These are phyloP conservation scores for Cichladusa arquata DNA, from an alignment of 2,113 vertebrate genomes.

Conservation along the genomic window DNA sequence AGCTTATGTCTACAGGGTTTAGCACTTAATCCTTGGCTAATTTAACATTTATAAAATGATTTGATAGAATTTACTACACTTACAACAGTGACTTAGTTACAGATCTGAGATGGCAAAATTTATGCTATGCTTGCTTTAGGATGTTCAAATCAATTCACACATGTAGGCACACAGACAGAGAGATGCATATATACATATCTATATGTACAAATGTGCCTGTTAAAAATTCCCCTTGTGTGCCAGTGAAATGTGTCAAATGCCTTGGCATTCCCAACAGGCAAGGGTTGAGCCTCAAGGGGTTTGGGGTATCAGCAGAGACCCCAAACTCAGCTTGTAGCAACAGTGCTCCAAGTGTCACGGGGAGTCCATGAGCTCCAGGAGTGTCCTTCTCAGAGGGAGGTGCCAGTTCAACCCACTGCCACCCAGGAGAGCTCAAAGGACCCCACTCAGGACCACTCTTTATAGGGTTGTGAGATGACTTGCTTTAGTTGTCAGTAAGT, in stretches of 20 bases:
- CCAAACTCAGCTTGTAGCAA: background rate
- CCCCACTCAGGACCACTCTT: background rate
- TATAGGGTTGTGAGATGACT: background rate
- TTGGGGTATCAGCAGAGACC: background rate
- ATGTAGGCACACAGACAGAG: background rate
- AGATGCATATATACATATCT: background rate
- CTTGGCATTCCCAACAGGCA: background rate
- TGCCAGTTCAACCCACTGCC: background rate
- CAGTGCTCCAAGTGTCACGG: rapidly evolving
- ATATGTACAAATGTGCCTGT: background rate
- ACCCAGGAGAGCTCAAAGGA: background rate
- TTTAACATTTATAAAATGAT: background rate
- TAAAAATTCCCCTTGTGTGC: background rate
- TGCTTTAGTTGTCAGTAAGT: background rate
- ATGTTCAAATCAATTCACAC: background rate
- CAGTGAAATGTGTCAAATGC: background rate
- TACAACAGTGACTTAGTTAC: background rate
- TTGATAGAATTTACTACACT: background rate
- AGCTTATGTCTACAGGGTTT: background rate
- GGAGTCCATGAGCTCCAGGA: background rate
- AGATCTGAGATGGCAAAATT: background rate
- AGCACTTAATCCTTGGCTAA: background rate
- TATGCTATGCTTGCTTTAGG: background rate
- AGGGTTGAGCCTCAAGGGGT: background rate
- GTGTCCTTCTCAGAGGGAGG: background rate